Evolutionary conservation across 1,140 invertebrate genomes (phyloP).

Genomic region (Ctenoplectra terminalis): DNA sequence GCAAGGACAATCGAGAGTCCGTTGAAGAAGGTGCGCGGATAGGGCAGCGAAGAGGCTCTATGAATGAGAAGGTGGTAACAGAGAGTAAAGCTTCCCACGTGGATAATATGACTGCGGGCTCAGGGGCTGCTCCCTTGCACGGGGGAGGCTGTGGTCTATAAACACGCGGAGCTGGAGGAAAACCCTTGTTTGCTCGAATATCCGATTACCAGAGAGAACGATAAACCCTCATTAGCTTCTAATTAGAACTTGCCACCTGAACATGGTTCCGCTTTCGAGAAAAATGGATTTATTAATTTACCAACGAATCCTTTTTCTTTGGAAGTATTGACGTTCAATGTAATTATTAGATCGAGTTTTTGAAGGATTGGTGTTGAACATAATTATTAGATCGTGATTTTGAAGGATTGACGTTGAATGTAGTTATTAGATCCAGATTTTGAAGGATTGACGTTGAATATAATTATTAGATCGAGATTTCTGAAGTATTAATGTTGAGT

Average conservation of each 20-base stretch:
- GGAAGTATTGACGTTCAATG: neutral
- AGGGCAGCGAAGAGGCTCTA: constrained; percentile 24
- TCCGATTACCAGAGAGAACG: constrained; percentile 64
- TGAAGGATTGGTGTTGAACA: too few relatives aligned
- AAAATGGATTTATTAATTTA: constrained; percentile 13
- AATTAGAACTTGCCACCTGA: constrained; percentile 67
- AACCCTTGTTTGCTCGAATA: constrained; percentile 67
- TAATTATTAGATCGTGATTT: too few relatives aligned
- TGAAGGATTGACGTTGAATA: too few relatives aligned
- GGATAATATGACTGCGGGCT: constrained; percentile 81
- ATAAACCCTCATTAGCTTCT: constrained; percentile 61
- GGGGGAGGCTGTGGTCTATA: constrained; percentile 58
- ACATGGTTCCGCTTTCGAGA: neutral
- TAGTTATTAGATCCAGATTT: too few relatives aligned
- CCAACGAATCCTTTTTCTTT: neutral
- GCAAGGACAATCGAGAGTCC: constrained; percentile 31
- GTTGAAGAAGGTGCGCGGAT: constrained; percentile 7
- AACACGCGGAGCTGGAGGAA: constrained; percentile 57
- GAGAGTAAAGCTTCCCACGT: constrained; percentile 78
- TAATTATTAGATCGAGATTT: too few relatives aligned
- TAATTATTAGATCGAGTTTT: too few relatives aligned
- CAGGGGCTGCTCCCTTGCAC: constrained; percentile 44
- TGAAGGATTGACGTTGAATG: too few relatives aligned
- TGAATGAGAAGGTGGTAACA: constrained; percentile 56
- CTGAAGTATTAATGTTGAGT: too few relatives aligned